Evolutionary conservation across 2,797 vertebrate species (phyloP), one percentile per base, ranked within the genome.

Genomic region (Megalops cyprinoides): DNA sequence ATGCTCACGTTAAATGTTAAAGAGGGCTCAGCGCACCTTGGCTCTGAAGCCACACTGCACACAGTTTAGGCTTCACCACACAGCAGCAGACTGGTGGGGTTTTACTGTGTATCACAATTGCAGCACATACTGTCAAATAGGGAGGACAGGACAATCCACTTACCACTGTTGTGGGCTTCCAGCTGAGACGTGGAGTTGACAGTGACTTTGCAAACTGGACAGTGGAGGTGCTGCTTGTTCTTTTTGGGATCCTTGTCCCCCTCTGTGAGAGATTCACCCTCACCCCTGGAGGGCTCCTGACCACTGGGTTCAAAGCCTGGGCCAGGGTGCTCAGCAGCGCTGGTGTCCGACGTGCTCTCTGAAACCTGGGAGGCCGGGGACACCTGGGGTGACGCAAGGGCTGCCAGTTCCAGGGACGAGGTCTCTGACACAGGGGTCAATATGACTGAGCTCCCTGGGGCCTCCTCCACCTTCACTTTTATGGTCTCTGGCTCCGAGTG

Each of bases 181-280:
- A 99, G 90, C 90, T 99, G 98, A 58, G 95, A 98, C 84, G 92
- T 89, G 0, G 98, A 99, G 91, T 99, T 99, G 87, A 98, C 97
- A 0, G 97, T 98, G 92, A 99, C 97, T 93, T 98, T 99, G 91
- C 98, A 99, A 0, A 96, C 96, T 62, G 96, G 94, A 84, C 98
- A 99, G 89, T 97, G 97, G 74, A 99, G 93, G 73, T 94, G 91
- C 81, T 92, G 92, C 80, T 94, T 94, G 89, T 62, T 79, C 90
- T 95, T 97, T 87, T 91, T 90, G 79, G 89, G 15, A 58, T 90
- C 91, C 77, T 89, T 90, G 82, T 90, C 89, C 85, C 87, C 4
- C 83, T 69, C 80, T 73, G 44, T 23, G 84, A 83, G 78, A 25
- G 87, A 77, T 37, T 85, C 88, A 14, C 87, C 84, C 82, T 89